Evolutionary conservation across 2,113 vertebrate species (phyloP).

Genomic region (Cyprinus carpio): DNA sequence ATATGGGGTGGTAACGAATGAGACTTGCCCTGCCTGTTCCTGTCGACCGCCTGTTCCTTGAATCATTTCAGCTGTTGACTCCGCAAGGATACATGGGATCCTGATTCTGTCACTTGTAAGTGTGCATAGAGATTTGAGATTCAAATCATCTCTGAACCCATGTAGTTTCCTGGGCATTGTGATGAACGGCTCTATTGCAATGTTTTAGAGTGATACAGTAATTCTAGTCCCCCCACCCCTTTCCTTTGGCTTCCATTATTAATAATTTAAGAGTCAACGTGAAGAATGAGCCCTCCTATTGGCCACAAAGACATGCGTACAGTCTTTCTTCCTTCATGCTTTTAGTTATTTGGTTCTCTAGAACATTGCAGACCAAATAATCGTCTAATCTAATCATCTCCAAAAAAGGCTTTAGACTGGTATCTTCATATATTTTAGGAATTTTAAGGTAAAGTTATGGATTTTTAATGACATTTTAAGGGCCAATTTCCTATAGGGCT

Average conservation of each 20-base stretch:
- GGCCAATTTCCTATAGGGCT: background rate
- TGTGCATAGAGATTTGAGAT: background rate
- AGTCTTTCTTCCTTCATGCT: slow-evolving; percentile 29
- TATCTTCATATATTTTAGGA: background rate
- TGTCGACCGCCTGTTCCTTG: slow-evolving; percentile 7
- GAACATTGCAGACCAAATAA: slow-evolving; percentile 5
- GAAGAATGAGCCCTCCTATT: slow-evolving; percentile 56
- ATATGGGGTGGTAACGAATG: slow-evolving; percentile 16
- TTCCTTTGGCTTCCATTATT: slow-evolving; percentile 53
- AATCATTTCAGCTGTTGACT: slow-evolving; percentile 23
- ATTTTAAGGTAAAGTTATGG: background rate
- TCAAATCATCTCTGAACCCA: slow-evolving; percentile 13
- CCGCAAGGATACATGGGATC: slow-evolving; percentile 9
- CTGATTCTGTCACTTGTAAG: slow-evolving; percentile 11
- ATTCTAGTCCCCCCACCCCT: slow-evolving; percentile 48
- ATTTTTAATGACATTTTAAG: background rate
- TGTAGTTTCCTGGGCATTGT: slow-evolving; percentile 49
- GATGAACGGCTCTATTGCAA: slow-evolving; percentile 53
- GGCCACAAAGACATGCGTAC: slow-evolving; percentile 45
- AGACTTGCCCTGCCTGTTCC: slow-evolving; percentile 9
- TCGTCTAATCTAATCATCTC: background rate
- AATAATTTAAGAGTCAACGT: slow-evolving; percentile 68
- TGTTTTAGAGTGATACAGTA: slow-evolving; percentile 60
- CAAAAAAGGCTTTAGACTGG: background rate
- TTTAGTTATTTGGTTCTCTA: slow-evolving; percentile 16